Percentiles rank a stretch among this genome's conserved stretches.
These are phyloP conservation scores for Calliopsis andreniformis DNA, from an alignment of 1,140 invertebrate genomes.

Conservation along the genomic window DNA sequence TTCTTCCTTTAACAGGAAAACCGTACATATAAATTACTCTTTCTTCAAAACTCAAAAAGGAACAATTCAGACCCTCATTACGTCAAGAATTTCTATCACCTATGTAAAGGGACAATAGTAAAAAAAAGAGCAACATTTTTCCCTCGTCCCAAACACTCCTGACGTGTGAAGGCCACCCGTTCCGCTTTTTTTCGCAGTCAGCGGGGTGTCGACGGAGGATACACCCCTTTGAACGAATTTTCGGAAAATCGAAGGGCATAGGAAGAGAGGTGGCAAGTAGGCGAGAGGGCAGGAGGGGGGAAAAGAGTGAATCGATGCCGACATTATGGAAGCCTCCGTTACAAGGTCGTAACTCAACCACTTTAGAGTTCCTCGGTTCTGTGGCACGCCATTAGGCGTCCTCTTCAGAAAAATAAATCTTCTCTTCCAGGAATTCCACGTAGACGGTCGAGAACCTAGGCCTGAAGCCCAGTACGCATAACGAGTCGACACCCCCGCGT, in stretches of 20 bases:
- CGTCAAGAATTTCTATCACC: neutral
- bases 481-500: constrained; percentile 55
- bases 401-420: constrained; percentile 79
- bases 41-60: neutral
- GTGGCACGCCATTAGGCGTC: constrained; percentile 71
- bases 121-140: neutral
- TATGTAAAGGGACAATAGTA: neutral
- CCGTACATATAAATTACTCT: neutral
- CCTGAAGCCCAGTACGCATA: constrained; percentile 26
- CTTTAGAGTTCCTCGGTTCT: constrained; percentile 69
- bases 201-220: constrained; percentile 13
- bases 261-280: neutral
- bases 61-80: neutral
- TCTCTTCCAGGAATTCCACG: constrained; percentile 71
- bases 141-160: neutral
- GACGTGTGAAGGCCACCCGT: constrained; percentile 8
- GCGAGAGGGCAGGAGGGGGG: constrained; percentile 31
- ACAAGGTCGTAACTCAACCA: constrained; percentile 76
- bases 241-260: neutral
- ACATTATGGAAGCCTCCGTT: constrained; percentile 69
- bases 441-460: constrained; percentile 28
- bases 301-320: constrained; percentile 60
- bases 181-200: constrained; percentile 27
- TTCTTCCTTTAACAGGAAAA: too few relatives aligned
- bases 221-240: constrained; percentile 31